A percentile compares a stretch with the other conserved stretches of the same genome.
phyloP scores from a whole-genome alignment of 2,888 invertebrate genomes.

The Cataglyphis livida region DNA sequence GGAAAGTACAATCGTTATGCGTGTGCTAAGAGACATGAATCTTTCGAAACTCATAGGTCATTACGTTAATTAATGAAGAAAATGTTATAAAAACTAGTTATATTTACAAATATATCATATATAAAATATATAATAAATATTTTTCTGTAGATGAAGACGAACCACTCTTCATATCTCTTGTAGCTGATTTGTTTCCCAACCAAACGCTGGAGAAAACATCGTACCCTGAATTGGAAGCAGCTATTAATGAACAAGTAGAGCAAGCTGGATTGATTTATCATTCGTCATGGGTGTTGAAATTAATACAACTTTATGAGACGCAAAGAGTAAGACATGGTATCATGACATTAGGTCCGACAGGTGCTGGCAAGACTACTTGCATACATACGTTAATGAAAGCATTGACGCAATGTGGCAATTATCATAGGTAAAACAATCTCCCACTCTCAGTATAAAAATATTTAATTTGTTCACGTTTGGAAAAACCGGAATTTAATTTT shows the following conservation, averaged over 20 bases:
- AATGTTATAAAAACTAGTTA: neutral
- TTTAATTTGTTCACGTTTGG: too few relatives aligned
- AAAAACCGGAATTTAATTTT: too few relatives aligned
- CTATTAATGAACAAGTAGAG: conserved; percentile 94
- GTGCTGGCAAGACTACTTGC: conserved; percentile 97
- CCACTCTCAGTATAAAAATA: too few relatives aligned
- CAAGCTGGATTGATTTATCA: conserved; percentile 94
- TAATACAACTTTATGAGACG: conserved; percentile 98
- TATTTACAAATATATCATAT: neutral
- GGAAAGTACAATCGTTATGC: conserved; percentile 98
- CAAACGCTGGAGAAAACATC: conserved; percentile 96
- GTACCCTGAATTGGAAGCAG: conserved; percentile 95
- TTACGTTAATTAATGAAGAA: conserved; percentile 12
- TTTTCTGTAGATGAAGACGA: conserved; percentile 94
- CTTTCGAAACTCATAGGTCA: conserved; percentile 95
- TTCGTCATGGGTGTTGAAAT: conserved; percentile 97
- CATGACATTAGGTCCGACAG: conserved; percentile 98
- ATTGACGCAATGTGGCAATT: conserved; percentile 93
- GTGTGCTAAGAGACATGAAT: conserved; percentile 99
- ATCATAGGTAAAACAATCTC: conserved; percentile 89
- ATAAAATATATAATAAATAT: conserved; percentile 19
- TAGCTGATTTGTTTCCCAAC: conserved; percentile 98
- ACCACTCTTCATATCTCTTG: conserved; percentile 98
- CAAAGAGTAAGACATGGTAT: conserved; percentile 98
- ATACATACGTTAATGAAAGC: conserved; percentile 96